Conservation (phyloP, 2,888 invertebrate species). For the Saturnia pavonia region DNA sequence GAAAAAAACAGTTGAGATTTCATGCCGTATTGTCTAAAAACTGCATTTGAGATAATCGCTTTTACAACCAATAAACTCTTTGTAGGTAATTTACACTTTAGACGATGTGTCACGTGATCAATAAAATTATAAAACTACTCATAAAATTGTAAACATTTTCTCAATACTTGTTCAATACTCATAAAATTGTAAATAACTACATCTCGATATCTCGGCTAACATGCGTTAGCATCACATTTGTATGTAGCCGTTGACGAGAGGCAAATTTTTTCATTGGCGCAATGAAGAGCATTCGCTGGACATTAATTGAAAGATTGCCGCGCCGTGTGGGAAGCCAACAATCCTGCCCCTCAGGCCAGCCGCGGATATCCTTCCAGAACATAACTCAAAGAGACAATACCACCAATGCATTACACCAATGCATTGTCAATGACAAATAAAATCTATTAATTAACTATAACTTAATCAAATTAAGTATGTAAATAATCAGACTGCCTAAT, state of each 20-base stretch:
- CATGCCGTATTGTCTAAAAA: background rate
- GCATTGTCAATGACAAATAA: background rate
- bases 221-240: slow-evolving; percentile 17
- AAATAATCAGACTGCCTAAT: background rate
- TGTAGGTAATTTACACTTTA: background rate
- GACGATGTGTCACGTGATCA: background rate
- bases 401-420: too few relatives aligned
- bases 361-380: slow-evolving; percentile 81
- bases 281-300: slow-evolving; percentile 69
- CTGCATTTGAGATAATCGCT: background rate
- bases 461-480: too few relatives aligned
- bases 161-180: too few relatives aligned
- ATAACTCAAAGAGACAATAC: slow-evolving; percentile 41
- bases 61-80: too few relatives aligned
- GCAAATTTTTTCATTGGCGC: slow-evolving; percentile 79
- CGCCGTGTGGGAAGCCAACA: slow-evolving; percentile 72
- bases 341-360: slow-evolving; percentile 65
- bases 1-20: too few relatives aligned
- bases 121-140: background rate
- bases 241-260: slow-evolving; percentile 45
- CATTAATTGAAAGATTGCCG: slow-evolving; percentile 78
- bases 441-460: too few relatives aligned
- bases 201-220: background rate
- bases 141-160: too few relatives aligned
- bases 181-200: slow-evolving; percentile 1